Evolutionary conservation across 2,797 vertebrate genomes (phyloP).

Genomic region (Setipinna tenuifilis): DNA sequence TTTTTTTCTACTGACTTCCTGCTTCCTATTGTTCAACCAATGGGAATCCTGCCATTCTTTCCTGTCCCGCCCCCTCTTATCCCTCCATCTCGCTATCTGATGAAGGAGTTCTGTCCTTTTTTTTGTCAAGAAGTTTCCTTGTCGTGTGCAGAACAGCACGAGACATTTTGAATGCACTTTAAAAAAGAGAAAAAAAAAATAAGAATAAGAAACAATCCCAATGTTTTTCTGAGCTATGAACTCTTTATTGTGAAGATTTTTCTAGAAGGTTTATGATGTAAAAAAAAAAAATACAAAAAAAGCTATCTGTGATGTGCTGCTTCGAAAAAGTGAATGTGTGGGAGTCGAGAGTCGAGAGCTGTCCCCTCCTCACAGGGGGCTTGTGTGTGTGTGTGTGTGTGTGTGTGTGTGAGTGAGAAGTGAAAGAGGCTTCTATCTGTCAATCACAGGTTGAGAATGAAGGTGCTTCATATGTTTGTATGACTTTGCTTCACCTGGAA

Average conservation of each 20-base stretch:
- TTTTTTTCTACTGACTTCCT: no score
- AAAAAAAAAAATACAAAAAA: slow-evolving; percentile 41
- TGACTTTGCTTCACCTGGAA: not conserved
- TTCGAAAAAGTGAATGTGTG: slow-evolving; percentile 60
- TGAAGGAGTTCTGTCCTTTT: slow-evolving; percentile 57
- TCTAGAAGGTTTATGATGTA: slow-evolving; percentile 56
- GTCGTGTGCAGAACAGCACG: not conserved
- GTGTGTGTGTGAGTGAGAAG: slow-evolving; percentile 39
- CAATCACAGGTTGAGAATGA: not conserved
- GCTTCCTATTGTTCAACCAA: no score
- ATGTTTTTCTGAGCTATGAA: slow-evolving; percentile 53
- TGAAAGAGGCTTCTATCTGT: not conserved
- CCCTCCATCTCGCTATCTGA: slow-evolving; percentile 33
- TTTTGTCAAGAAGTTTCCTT: slow-evolving; percentile 24
- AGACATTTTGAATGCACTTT: slow-evolving; percentile 65
- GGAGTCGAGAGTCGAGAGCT: slow-evolving; percentile 41
- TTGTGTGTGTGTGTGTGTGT: no score
- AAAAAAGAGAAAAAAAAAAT: slow-evolving; percentile 36
- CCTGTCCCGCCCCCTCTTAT: no score
- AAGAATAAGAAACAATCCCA: slow-evolving; percentile 45
- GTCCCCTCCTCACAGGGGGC: slow-evolving; percentile 49
- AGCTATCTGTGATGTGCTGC: slow-evolving; percentile 47
- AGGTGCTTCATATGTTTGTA: not conserved
- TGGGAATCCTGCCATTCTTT: no score
- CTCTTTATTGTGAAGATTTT: slow-evolving; percentile 49